Evolutionary conservation across 1,140 invertebrate genomes (phyloP), one percentile per base, ranked within the genome.

Genomic region (Megalopta genalis): DNA sequence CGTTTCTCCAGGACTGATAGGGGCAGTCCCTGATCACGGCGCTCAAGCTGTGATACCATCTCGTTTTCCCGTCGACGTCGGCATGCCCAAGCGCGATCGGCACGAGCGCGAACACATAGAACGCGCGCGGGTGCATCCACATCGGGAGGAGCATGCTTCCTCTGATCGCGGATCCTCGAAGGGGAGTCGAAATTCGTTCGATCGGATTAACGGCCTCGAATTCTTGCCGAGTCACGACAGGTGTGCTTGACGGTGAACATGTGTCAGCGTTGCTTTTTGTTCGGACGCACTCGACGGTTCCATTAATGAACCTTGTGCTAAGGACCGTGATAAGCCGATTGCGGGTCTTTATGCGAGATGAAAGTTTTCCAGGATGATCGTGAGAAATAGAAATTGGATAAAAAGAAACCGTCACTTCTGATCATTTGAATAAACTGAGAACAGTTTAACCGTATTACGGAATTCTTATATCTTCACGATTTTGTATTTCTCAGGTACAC

Each of bases 1-100:
- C 67, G 27, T 73, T 81, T 8, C 77, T 87, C 68, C 64, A 80
- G 0, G 86, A 76, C 27, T 71, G 66, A 32, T 63, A 42, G 0
- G 90, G 86, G 63, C 90, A 91, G 71, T 88, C 88, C 72, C 88
- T 88, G 14, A 90, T n/a, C 8, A 91, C 81, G 0, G 73, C 70
- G 0, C 80, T 81, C 6, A 91, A 68, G 46, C 71, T 70, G 8
- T 68, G 49, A 18, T 87, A 79, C 90, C 91, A 90, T 66, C 73
- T 80, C 52, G 79, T 70, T 54, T 77, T 77, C 7, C 87, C 87
- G 52, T 90, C 86, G 18, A 79, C 77, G 14, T 60, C 46, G 25
- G 39, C 37, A 49, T 46, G 73, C 66, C 77, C 84, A 2, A 74
- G 71, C 14, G 59, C 60, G 21, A 68, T 16, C 39, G 81, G 49